A percentile compares a stretch with the other conserved stretches of the same genome.
Evolutionary conservation across 2,888 invertebrate genomes (phyloP).

Genomic region (Diarsia mendica): DNA sequence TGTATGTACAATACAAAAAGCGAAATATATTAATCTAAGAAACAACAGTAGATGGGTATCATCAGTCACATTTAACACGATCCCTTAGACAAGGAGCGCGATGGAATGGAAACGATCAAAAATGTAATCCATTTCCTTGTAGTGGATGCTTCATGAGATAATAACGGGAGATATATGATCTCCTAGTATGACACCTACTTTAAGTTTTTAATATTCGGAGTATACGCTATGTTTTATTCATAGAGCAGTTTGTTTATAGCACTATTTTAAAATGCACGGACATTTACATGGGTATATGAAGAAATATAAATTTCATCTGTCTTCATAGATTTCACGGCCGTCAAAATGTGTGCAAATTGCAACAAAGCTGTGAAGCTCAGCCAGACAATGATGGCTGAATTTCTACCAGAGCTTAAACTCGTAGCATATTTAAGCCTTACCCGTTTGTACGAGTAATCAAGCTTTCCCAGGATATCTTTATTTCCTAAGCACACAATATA

Average conservation of each 20-base stretch:
- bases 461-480: not conserved
- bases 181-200: slow-evolving; percentile 57
- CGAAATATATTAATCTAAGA: slow-evolving; percentile 72
- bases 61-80: slow-evolving; percentile 80
- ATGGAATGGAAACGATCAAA: slow-evolving; percentile 84
- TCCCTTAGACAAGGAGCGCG: slow-evolving; percentile 78
- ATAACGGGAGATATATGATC: slow-evolving; percentile 71
- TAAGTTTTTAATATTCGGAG: slow-evolving; percentile 49
- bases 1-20: slow-evolving; percentile 38
- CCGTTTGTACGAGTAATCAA: not conserved
- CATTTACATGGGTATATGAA: slow-evolving; percentile 42
- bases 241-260: slow-evolving; percentile 39
- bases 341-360: not conserved
- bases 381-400: not conserved
- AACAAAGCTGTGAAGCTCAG: not conserved
- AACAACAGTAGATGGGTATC: slow-evolving; percentile 72
- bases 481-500: not conserved
- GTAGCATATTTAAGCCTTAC: not conserved
- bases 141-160: slow-evolving; percentile 73
- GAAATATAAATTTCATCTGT: slow-evolving; percentile 40
- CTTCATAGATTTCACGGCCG: slow-evolving; percentile 23
- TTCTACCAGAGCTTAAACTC: not conserved
- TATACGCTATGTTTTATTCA: slow-evolving; percentile 58
- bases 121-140: slow-evolving; percentile 84
- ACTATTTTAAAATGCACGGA: slow-evolving; percentile 45